Evolutionary conservation across 2,797 vertebrate species (phyloP).

Genomic region (Clamator glandarius): DNA sequence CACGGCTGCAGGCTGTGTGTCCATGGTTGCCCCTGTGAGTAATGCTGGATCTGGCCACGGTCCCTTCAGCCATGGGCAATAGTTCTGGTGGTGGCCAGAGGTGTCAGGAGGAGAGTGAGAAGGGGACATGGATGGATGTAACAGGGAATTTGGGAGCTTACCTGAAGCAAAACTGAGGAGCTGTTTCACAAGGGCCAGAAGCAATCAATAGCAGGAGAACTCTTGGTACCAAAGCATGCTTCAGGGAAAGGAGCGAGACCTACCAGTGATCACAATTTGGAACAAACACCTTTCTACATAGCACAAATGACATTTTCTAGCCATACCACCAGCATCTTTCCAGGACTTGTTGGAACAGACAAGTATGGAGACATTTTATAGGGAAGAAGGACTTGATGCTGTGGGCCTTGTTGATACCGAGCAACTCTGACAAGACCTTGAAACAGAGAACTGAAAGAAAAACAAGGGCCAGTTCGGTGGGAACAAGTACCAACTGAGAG

Average conservation of each 20-base stretch:
- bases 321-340: accelerated
- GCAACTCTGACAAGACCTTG: no score
- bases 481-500: no score
- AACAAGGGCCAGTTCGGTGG: no score
- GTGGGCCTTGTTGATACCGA: no score
- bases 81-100: accelerated
- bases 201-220: not conserved
- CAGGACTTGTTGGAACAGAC: not conserved
- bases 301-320: not conserved
- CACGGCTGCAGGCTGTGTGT: not conserved
- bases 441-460: no score
- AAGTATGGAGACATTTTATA: no score
- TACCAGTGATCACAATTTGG: not conserved
- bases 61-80: accelerated
- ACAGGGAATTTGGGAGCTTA: not conserved
- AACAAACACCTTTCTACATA: no score
- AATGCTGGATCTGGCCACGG: accelerated
- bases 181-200: not conserved
- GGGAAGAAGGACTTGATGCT: no score
- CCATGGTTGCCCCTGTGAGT: accelerated
- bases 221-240: accelerated
- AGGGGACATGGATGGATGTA: accelerated
- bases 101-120: no score
- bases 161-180: not conserved
- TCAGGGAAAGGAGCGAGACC: not conserved